A percentile compares a stretch with the other conserved stretches of the same genome.
Evolutionary conservation across 2,113 vertebrate species (phyloP).

Genomic region (Chaetodon trifascialis): DNA sequence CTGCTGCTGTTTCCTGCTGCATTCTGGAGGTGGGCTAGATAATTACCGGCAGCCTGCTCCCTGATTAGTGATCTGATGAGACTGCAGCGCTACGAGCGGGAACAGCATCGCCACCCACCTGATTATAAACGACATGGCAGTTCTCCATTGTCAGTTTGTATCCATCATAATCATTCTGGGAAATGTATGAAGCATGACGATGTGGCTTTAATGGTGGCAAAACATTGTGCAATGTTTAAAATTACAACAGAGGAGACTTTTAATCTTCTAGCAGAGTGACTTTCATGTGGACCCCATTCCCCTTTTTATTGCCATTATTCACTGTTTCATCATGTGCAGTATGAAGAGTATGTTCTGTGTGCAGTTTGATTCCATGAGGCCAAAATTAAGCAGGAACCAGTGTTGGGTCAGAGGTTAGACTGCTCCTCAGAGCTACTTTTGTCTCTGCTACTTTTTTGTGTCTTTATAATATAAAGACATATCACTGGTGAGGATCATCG

Average conservation of each 20-base stretch:
- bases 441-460: no score
- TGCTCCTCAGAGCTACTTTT: neutral
- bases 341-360: neutral
- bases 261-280: neutral
- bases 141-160: constrained; percentile 74
- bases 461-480: neutral
- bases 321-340: neutral
- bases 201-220: constrained; percentile 48
- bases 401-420: neutral
- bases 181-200: constrained; percentile 54
- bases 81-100: constrained; percentile 42
- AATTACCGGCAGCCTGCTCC: constrained; percentile 63
- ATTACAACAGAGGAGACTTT: neutral
- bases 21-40: constrained; percentile 60
- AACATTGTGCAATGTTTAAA: constrained; percentile 16
- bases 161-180: constrained; percentile 69
- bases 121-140: constrained; percentile 76
- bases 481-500: neutral
- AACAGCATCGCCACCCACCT: constrained; percentile 48
- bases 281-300: neutral
- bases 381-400: neutral
- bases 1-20: constrained; percentile 33
- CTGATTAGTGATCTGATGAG: constrained; percentile 77
- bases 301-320: neutral
- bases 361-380: neutral